These are phyloP conservation scores for Aporophyla nigra DNA, from an alignment of 2,888 invertebrate species.

Conservation along the genomic window DNA sequence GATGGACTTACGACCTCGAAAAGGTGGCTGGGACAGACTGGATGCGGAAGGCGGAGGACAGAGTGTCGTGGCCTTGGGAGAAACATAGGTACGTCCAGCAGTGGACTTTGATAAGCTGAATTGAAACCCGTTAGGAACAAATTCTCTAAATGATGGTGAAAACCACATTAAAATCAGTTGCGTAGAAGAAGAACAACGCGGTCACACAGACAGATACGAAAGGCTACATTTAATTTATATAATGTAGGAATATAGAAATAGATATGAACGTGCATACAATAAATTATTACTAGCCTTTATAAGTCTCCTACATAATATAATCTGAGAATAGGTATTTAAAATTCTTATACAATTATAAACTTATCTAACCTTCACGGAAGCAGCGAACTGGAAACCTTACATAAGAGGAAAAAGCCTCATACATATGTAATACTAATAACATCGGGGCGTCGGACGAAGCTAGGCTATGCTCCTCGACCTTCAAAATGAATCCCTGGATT, in stretches of 20 bases:
- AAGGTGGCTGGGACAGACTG: too few species aligned
- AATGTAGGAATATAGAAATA: neutral
- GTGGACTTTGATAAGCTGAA: too few species aligned
- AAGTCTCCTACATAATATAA: neutral
- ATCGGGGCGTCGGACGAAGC: neutral
- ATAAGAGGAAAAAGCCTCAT: slow-evolving; percentile 30
- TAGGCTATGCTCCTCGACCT: slow-evolving; percentile 6
- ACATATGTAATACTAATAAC: slow-evolving; percentile 31
- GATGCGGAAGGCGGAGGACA: too few species aligned
- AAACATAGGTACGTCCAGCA: too few species aligned
- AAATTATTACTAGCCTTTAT: neutral
- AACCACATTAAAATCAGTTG: too few species aligned
- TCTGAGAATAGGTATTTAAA: neutral
- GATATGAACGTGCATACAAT: neutral
- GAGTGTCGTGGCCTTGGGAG: too few species aligned
- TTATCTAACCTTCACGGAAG: slow-evolving; percentile 25
- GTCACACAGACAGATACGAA: too few species aligned
- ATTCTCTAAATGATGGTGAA: too few species aligned
- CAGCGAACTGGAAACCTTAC: slow-evolving; percentile 37
- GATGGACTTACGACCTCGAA: too few species aligned
- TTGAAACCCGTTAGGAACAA: too few species aligned
- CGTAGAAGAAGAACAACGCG: too few species aligned
- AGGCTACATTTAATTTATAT: neutral
- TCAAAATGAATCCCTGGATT: slow-evolving; percentile 11
- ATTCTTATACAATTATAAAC: slow-evolving; percentile 16